Percentiles rank a stretch among this genome's conserved stretches.
Conservation (phyloP, 2,797 vertebrate species). For the Syngnathus acus region DNA sequence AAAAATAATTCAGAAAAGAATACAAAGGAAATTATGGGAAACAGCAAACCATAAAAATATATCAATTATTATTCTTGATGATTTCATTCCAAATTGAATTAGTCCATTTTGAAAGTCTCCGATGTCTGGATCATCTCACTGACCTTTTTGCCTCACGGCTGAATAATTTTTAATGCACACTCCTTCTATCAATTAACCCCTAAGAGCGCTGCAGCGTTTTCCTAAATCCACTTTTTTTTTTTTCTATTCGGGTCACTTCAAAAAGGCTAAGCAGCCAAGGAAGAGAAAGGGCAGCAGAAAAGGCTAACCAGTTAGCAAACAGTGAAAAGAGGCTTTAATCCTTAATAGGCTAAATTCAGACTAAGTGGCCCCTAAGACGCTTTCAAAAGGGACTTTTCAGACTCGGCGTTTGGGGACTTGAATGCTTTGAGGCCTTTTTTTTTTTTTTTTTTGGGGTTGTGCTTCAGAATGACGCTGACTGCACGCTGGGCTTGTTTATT, state of each 20-base stretch:
- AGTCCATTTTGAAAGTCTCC: neutral
- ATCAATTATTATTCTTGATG: too few species aligned
- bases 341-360: constrained; percentile 95
- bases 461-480: constrained; percentile 32
- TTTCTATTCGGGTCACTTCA: constrained; percentile 61
- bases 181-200: constrained; percentile 94
- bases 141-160: constrained; percentile 67
- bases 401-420: constrained; percentile 36
- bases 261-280: constrained; percentile 83
- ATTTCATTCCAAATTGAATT: too few species aligned
- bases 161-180: constrained; percentile 85
- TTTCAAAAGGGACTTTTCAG: constrained; percentile 61
- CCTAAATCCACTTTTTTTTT: constrained; percentile 87
- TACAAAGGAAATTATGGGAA: neutral
- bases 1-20: neutral
- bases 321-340: constrained; percentile 85
- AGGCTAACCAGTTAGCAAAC: constrained; percentile 98
- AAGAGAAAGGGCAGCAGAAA: constrained; percentile 80
- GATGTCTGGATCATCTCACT: neutral
- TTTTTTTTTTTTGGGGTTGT: neutral
- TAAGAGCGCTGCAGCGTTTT: constrained; percentile 83
- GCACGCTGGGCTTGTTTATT: constrained; percentile 63
- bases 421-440: constrained; percentile 43
- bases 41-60: constrained; percentile 26
- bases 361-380: constrained; percentile 88